phyloP scores from a whole-genome alignment of 2,113 vertebrate genomes.

The Himantopus leucocephalus region DNA sequence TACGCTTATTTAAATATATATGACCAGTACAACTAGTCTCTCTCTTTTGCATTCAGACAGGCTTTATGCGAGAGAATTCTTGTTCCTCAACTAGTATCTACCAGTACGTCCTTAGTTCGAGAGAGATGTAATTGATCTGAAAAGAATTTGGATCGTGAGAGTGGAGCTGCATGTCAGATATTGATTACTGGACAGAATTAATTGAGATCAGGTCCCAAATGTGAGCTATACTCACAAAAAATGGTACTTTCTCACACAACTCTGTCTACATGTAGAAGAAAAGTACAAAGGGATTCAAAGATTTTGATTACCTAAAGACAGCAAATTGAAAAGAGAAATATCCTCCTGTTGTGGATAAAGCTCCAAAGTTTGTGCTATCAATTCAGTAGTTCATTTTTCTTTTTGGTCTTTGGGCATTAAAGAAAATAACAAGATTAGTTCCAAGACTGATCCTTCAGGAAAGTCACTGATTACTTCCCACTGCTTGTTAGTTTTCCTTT shows the following conservation, averaged over 20 bases:
- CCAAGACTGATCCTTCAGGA: neutral
- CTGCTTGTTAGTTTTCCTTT: neutral
- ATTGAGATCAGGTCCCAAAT: neutral
- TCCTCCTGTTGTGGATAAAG: neutral
- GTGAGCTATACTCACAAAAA: no score
- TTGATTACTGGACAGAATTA: neutral
- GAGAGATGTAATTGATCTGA: neutral
- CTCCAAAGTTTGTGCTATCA: neutral
- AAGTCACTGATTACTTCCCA: neutral
- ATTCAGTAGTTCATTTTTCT: neutral
- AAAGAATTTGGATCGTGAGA: neutral
- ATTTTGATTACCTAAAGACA: neutral
- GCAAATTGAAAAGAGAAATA: neutral
- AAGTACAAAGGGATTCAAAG: neutral
- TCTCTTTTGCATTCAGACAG: neutral
- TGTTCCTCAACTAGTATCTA: neutral
- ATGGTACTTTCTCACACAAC: neutral
- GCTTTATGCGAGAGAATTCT: neutral
- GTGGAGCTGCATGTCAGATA: neutral
- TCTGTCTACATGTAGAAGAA: neutral
- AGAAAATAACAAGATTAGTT: neutral
- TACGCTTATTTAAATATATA: neutral
- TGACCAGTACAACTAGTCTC: neutral
- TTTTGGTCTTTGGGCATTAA: neutral
- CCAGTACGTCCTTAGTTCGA: neutral